These are phyloP conservation scores for Carcina quercana DNA, from an alignment of 2,888 invertebrate genomes.

Conservation along the genomic window DNA sequence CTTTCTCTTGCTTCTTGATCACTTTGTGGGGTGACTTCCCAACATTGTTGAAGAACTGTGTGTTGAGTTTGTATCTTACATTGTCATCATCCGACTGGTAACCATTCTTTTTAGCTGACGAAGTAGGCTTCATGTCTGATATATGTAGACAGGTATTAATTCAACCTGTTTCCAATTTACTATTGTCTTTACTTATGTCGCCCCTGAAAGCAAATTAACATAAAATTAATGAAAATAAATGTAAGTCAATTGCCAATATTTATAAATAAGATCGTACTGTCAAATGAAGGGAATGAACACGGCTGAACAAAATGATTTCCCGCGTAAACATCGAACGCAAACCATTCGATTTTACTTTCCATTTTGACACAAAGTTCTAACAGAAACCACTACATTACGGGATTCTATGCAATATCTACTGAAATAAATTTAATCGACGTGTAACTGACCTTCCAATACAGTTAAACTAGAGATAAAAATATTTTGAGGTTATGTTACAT, in stretches of 20 bases:
- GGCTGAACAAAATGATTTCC: too few relatives aligned
- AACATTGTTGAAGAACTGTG: constrained; percentile 36
- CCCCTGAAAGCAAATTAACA: too few relatives aligned
- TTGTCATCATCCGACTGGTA: constrained; percentile 61
- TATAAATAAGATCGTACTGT: too few relatives aligned
- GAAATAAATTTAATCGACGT: background rate
- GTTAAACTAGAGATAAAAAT: constrained; percentile 5
- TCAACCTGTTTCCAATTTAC: too few relatives aligned
- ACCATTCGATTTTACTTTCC: background rate
- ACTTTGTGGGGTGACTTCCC: constrained; percentile 28
- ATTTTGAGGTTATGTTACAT: constrained; percentile 34
- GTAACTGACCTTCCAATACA: background rate
- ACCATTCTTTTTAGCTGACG: constrained; percentile 37
- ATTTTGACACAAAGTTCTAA: constrained; percentile 1
- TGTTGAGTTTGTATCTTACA: constrained; percentile 55
- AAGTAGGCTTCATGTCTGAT: constrained; percentile 36
- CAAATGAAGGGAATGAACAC: too few relatives aligned
- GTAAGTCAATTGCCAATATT: too few relatives aligned
- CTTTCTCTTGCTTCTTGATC: constrained; percentile 23
- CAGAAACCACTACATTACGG: background rate
- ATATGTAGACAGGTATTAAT: background rate
- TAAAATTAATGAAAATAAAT: too few relatives aligned
- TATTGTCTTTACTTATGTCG: too few relatives aligned
- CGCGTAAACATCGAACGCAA: constrained; percentile 33
- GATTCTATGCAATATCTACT: background rate